These are phyloP conservation scores for Palloptera scutellata DNA, from an alignment of 2,888 invertebrate species.

Conservation along the genomic window DNA sequence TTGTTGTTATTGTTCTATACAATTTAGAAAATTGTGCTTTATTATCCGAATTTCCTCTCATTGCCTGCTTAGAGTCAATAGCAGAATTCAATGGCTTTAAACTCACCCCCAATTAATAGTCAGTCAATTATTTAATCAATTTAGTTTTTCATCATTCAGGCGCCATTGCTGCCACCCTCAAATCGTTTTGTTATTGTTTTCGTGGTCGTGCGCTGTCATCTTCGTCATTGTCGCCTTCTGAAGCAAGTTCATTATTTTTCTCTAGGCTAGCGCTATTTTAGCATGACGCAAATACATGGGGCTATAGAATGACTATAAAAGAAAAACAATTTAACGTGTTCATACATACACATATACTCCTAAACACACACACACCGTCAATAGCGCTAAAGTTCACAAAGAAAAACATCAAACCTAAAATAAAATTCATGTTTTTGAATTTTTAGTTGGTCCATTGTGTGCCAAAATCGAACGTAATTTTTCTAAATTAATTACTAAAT, in stretches of 20 bases:
- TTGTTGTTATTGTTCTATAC: constrained; percentile 1
- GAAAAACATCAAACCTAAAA: no score
- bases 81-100: not conserved
- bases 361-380: not conserved
- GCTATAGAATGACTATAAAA: not conserved
- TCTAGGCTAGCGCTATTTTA: constrained; percentile 8
- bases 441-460: no score
- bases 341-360: no score
- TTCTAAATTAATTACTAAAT: no score
- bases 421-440: no score
- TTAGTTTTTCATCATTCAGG: constrained; percentile 2
- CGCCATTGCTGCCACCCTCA: not conserved
- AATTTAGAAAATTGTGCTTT: not conserved
- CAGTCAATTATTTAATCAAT: not conserved
- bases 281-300: constrained; percentile 33
- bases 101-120: not conserved
- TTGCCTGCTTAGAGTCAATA: not conserved
- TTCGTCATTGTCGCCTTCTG: constrained; percentile 14
- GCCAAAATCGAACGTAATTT: no score
- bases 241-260: constrained; percentile 19
- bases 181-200: constrained; percentile 3
- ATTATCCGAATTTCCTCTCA: not conserved
- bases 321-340: no score
- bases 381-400: not conserved
- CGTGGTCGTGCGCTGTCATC: not conserved